A percentile compares a stretch with the other conserved stretches of the same genome.
Evolutionary conservation across 2,888 invertebrate species (phyloP).

Genomic region (Oligia strigilis): DNA sequence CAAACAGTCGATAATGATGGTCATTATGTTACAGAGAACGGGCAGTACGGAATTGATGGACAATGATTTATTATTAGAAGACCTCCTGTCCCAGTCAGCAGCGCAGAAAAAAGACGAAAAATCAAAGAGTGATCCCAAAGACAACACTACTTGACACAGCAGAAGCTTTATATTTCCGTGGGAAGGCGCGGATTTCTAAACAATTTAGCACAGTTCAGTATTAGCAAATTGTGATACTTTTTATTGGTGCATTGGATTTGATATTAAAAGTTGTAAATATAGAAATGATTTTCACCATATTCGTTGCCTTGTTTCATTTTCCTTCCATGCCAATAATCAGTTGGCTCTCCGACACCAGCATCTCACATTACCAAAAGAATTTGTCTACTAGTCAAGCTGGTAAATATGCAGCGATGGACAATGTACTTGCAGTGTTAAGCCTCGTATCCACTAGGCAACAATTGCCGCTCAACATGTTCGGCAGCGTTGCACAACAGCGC

Average conservation of each 20-base stretch:
- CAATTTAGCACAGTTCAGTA: conserved; percentile 79
- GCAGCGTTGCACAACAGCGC: too few relatives aligned
- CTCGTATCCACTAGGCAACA: too few relatives aligned
- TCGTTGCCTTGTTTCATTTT: conserved; percentile 16
- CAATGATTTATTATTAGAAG: conserved; percentile 85
- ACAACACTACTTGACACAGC: conserved; percentile 83
- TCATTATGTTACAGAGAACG: conserved; percentile 77
- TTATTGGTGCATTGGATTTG: conserved; percentile 71
- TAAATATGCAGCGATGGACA: neutral
- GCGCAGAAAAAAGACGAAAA: conserved; percentile 78
- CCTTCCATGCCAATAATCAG: neutral
- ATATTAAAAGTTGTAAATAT: conserved; percentile 66
- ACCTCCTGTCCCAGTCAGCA: conserved; percentile 81
- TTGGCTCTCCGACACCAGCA: neutral
- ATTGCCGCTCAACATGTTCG: too few relatives aligned
- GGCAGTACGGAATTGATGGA: conserved; percentile 85
- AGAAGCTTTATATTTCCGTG: conserved; percentile 81
- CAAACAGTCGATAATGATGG: neutral
- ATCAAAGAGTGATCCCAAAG: conserved; percentile 74
- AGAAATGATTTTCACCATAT: conserved; percentile 61
- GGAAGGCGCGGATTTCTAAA: conserved; percentile 74
- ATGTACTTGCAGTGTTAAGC: too few relatives aligned
- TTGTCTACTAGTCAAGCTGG: neutral
- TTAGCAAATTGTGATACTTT: conserved; percentile 82
- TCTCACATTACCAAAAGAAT: neutral